phyloP scores from a whole-genome alignment of 2,113 vertebrate species.

The Cyprinodon brontotheroides region DNA sequence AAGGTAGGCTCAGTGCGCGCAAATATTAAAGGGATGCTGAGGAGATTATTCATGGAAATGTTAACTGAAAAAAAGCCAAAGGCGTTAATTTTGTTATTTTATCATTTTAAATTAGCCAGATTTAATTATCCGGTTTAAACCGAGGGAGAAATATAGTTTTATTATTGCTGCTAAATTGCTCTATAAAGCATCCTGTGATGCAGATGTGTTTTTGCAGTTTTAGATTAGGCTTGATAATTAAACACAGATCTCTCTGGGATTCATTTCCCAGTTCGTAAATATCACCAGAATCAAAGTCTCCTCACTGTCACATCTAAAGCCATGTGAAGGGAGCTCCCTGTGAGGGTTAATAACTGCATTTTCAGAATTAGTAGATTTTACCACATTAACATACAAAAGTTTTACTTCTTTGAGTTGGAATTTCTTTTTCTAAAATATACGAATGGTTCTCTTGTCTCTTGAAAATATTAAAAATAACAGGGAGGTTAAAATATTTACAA shows the following conservation, averaged over 20 bases:
- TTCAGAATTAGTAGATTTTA: not conserved
- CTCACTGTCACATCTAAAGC: conserved; percentile 17
- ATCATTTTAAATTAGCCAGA: not conserved
- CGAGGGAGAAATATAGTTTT: not conserved
- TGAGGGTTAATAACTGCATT: conserved; percentile 29
- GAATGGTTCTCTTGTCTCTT: not conserved
- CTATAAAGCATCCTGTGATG: conserved; percentile 39
- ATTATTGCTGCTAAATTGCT: not conserved
- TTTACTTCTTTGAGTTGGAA: not conserved
- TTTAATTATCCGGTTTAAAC: not conserved
- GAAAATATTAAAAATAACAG: conserved; percentile 1
- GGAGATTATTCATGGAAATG: not conserved
- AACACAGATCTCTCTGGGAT: conserved; percentile 52
- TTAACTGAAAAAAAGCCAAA: not conserved
- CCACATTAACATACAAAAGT: not conserved
- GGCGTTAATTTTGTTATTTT: not conserved
- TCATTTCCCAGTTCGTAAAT: conserved; percentile 57
- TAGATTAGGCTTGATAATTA: conserved; percentile 60
- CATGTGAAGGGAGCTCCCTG: conserved; percentile 28
- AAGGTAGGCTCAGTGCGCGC: conserved; percentile 58
- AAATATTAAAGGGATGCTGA: not conserved
- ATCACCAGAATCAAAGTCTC: conserved; percentile 55
- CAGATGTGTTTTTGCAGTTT: conserved; percentile 54
- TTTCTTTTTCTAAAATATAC: not conserved
- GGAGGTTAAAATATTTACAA: not conserved